These are phyloP conservation scores for Cataglyphis rosenhaueri DNA, from an alignment of 2,888 invertebrate species.

Conservation along the genomic window DNA sequence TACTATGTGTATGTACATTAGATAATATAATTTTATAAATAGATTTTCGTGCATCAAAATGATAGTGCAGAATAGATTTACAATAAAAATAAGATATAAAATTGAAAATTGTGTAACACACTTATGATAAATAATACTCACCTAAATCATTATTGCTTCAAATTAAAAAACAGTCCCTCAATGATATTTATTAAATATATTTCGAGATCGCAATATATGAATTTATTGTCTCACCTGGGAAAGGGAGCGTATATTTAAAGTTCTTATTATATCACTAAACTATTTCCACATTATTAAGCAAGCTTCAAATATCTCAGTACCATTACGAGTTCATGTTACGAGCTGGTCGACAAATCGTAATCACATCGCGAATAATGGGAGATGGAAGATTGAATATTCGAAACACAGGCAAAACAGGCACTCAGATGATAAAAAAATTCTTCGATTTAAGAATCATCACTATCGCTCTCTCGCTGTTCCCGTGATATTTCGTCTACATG, in stretches of 20 bases:
- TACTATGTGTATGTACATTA: background rate
- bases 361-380: background rate
- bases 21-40: background rate
- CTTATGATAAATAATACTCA: slow-evolving; percentile 22
- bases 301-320: background rate
- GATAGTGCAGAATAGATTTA: background rate
- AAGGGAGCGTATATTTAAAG: background rate
- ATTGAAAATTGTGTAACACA: background rate
- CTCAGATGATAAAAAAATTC: background rate
- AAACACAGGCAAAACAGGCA: background rate
- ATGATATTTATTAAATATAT: slow-evolving; percentile 8
- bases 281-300: background rate
- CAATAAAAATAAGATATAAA: background rate
- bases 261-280: slow-evolving; percentile 12
- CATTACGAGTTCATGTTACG: background rate
- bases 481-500: slow-evolving; percentile 74
- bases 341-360: background rate
- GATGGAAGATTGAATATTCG: background rate
- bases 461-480: slow-evolving; percentile 80
- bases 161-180: background rate
- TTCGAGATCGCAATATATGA: slow-evolving; percentile 16
- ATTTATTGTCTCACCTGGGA: slow-evolving; percentile 21
- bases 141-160: slow-evolving; percentile 7
- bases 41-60: background rate
- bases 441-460: slow-evolving; percentile 77